Base-by-base conservation (phyloP, 2,888 invertebrate genomes). In the Brenthis hecate region DNA sequence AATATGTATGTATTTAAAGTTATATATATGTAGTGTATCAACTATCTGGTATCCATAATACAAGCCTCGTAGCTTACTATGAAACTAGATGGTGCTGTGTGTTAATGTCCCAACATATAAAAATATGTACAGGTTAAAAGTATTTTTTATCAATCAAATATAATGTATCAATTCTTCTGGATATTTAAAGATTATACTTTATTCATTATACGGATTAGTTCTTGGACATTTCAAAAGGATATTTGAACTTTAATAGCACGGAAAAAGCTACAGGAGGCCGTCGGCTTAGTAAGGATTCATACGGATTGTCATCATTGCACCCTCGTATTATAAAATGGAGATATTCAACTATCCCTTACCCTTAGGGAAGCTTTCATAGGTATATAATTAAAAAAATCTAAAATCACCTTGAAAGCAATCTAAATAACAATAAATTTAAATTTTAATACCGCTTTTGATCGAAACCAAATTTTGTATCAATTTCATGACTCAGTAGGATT, bases 391-490 rank as follows among this genome's bases (percentile, higher is more conserved):
- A 50, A 50, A 57, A 65, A 70, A 66, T 56, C n/a, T 58, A 70
- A 60, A 70, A 65, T 69, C 65, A 70, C 68, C 61, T 60, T 28
- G 28, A 68, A 71, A 50, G 72, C 71, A 72, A 80, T 77, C 75
- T 74, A 70, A 77, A 76, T 77, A 76, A 78, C 77, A 78, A 79
- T 76, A 76, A 71, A 69, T 62, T 72, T 53, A 72, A 74, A 75
- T 75, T 81, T 81, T 84, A 85, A 86, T 85, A 79, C 80, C 77
- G 72, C 78, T 78, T 81, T 86, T 82, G 84, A 86, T 83, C 73
- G 78, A 81, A 84, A 81, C 82, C 80, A 79, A 86, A 85, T 86
- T 86, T 83, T 84, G 89, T 90, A 91, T 91, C 91, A 88, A 88
- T 91, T 90, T 89, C 90, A 85, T 80, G 78, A 82, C 84, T 82